A percentile compares a stretch with the other conserved stretches of the same genome.
phyloP scores from a whole-genome alignment of 23 tunicate species.

The Ascidia mentula region DNA sequence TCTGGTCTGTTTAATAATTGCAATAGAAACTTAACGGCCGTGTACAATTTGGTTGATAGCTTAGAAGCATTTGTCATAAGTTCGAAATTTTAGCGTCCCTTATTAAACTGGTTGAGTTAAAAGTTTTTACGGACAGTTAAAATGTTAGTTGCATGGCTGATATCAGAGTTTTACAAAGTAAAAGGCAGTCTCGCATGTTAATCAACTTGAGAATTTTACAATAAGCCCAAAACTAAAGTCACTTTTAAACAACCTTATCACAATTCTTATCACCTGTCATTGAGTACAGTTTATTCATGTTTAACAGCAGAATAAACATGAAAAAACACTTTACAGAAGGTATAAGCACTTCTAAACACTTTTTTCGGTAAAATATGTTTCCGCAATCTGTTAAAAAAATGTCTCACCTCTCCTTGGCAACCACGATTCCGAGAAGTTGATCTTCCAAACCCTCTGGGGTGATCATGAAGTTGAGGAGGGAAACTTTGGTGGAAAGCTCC shows the following conservation, averaged over 20 bases:
- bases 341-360: neutral
- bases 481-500: conserved; percentile 97
- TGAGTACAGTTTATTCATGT: too few species aligned
- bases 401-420: conserved; percentile 91
- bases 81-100: too few species aligned
- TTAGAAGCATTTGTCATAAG: too few species aligned
- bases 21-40: too few species aligned
- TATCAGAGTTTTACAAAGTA: too few species aligned
- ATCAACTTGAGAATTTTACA: too few species aligned
- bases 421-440: conserved; percentile 97
- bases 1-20: conserved; percentile 75
- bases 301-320: too few species aligned
- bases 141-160: too few species aligned
- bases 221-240: neutral
- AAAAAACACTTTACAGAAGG: neutral
- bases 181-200: too few species aligned
- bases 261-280: neutral
- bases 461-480: conserved; percentile 98
- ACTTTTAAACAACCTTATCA: neutral
- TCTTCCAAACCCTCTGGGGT: conserved; percentile 99
- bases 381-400: neutral
- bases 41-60: too few species aligned
- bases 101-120: too few species aligned
- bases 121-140: too few species aligned
- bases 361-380: neutral